Percentiles rank a stretch among this genome's conserved stretches.
Conservation (phyloP, 2,888 invertebrate species). For the Spicauda simplicius region DNA sequence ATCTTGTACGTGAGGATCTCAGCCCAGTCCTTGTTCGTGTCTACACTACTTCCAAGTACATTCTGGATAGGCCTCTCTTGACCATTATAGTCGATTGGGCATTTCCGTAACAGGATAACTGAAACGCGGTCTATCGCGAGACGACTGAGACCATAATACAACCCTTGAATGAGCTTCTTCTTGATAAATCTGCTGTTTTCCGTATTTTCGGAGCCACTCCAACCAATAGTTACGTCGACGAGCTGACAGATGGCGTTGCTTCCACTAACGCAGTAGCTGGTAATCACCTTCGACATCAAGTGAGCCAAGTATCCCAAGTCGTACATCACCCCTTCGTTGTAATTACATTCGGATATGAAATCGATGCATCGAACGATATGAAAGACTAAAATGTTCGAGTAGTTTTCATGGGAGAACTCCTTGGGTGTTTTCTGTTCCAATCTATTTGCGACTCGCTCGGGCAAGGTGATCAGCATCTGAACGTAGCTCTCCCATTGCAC, state of each 20-base stretch:
- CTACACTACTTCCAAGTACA: constrained; percentile 80
- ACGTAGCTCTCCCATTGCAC: constrained; percentile 82
- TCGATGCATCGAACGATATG: constrained; percentile 86
- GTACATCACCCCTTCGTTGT: constrained; percentile 55
- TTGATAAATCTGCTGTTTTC: constrained; percentile 65
- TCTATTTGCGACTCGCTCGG: constrained; percentile 89
- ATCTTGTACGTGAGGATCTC: constrained; percentile 82
- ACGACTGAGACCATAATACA: constrained; percentile 84
- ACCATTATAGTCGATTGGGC: constrained; percentile 71
- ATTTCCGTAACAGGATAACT: constrained; percentile 80
- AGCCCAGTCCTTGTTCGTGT: constrained; percentile 86
- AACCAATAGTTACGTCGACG: constrained; percentile 81
- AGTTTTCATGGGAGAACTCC: constrained; percentile 84
- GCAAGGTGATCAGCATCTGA: constrained; percentile 87
- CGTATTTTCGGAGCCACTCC: constrained; percentile 64
- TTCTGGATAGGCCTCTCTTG: constrained; percentile 69
- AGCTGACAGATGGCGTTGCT: constrained; percentile 79
- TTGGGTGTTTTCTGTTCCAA: constrained; percentile 82
- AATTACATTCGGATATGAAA: constrained; percentile 81
- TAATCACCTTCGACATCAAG: constrained; percentile 86
- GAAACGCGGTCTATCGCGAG: constrained; percentile 85
- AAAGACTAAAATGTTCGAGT: constrained; percentile 84
- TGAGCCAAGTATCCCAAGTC: constrained; percentile 77
- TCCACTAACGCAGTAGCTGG: constrained; percentile 80
- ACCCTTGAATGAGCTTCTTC: constrained; percentile 72